Percentiles rank a stretch among this genome's conserved stretches.
Evolutionary conservation across 2,888 invertebrate species (phyloP).

Genomic region (Diaperis boleti): DNA sequence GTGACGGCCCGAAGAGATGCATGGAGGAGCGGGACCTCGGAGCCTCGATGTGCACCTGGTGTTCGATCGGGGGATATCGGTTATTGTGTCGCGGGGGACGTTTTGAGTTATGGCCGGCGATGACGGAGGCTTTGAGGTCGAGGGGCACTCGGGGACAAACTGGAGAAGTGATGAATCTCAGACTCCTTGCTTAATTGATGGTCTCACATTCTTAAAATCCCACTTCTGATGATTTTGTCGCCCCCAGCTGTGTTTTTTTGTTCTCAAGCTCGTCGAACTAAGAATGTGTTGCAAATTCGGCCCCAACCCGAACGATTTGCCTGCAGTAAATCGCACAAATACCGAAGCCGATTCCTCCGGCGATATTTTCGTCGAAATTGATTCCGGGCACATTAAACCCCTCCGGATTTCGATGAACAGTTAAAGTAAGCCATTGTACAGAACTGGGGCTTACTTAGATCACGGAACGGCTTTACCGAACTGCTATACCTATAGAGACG

Average conservation of each 20-base stretch:
- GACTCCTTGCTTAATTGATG: too few relatives aligned
- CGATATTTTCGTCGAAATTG: conserved; percentile 64
- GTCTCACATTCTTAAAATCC: too few relatives aligned
- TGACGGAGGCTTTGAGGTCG: too few relatives aligned
- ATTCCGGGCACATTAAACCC: conserved; percentile 63
- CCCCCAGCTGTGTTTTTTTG: too few relatives aligned
- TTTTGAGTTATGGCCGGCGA: conserved; percentile 24
- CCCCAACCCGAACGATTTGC: not conserved
- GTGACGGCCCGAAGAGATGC: conserved; percentile 61
- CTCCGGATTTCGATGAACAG: conserved; percentile 63
- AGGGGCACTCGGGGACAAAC: too few relatives aligned
- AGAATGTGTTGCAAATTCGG: too few relatives aligned
- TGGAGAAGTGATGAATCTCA: too few relatives aligned
- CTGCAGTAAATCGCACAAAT: not conserved
- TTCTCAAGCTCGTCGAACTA: too few relatives aligned
- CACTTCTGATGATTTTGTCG: too few relatives aligned
- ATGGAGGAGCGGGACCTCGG: conserved; percentile 56
- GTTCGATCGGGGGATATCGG: conserved; percentile 21
- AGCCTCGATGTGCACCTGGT: conserved; percentile 19
- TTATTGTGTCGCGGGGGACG: conserved; percentile 29
- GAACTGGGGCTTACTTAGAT: conserved; percentile 61
- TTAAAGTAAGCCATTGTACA: conserved; percentile 64
- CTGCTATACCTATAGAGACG: conserved; percentile 48
- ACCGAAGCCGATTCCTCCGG: conserved; percentile 40
- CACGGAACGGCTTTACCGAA: conserved; percentile 59